Evolutionary conservation across 2,888 invertebrate species (phyloP).

Genomic region (Endotricha flammealis): DNA sequence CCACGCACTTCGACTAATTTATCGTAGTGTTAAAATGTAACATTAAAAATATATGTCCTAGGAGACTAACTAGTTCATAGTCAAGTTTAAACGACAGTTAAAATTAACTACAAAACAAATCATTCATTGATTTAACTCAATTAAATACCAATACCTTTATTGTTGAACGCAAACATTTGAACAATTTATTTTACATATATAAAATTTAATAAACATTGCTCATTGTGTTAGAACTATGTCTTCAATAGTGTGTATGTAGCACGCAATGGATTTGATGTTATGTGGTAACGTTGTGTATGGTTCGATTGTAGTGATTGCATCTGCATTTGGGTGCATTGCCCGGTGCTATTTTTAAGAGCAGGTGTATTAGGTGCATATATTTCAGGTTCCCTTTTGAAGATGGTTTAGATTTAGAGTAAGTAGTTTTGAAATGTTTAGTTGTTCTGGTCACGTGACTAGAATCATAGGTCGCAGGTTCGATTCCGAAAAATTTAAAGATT

Average conservation of each 20-base stretch:
- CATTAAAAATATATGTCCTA: no score
- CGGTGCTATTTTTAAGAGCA: constrained; percentile 51
- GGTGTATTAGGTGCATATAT: constrained; percentile 32
- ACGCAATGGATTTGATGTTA: no score
- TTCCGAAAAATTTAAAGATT: no score
- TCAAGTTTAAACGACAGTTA: constrained; percentile 26
- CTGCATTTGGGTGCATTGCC: constrained; percentile 53
- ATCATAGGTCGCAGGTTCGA: no score
- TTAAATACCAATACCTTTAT: constrained; percentile 53
- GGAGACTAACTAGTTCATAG: constrained; percentile 24
- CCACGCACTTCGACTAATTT: no score
- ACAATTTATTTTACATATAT: not conserved
- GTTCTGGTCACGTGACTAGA: no score
- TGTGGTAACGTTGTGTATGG: not conserved
- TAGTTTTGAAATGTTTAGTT: no score
- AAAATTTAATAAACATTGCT: no score
- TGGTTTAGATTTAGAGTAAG: constrained; percentile 1
- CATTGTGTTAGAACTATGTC: no score
- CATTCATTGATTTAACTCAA: constrained; percentile 57
- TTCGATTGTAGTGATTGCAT: constrained; percentile 25
- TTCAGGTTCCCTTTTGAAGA: constrained; percentile 5
- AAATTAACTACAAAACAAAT: constrained; percentile 25
- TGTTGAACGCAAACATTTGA: not conserved
- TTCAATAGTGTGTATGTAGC: no score
- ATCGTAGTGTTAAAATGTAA: no score